Evolutionary conservation across 2,888 invertebrate species (phyloP).

Genomic region (Tachystola acroxantha): DNA sequence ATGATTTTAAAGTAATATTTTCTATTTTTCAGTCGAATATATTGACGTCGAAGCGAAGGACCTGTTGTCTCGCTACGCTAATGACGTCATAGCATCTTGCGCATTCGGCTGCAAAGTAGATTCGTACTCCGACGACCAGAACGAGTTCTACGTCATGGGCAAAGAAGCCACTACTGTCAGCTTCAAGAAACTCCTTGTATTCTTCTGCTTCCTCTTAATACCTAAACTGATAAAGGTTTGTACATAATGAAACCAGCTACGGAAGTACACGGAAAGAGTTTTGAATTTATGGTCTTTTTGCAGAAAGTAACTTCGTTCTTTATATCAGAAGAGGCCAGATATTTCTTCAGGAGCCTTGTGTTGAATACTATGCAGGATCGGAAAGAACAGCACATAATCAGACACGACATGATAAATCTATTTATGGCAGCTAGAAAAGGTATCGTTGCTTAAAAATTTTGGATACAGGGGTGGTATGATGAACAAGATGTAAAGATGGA

Average conservation of each 20-base stretch:
- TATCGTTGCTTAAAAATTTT: conserved; percentile 8
- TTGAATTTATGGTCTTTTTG: too few species aligned
- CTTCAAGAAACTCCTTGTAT: conserved; percentile 18
- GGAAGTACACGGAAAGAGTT: too few species aligned
- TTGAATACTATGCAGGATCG: conserved; percentile 51
- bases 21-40: conserved; percentile 5
- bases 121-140: conserved; percentile 64
- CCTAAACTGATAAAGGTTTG: conserved; percentile 22
- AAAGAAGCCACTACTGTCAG: conserved; percentile 44
- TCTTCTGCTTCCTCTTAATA: conserved; percentile 16
- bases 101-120: conserved; percentile 72
- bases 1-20: too few species aligned
- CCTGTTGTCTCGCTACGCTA: conserved; percentile 51
- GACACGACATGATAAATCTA: conserved; percentile 75
- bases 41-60: conserved; percentile 55
- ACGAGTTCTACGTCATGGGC: conserved; percentile 73
- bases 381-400: conserved; percentile 42
- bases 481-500: too few species aligned
- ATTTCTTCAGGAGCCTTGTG: conserved; percentile 51
- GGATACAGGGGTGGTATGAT: too few species aligned
- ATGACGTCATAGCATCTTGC: conserved; percentile 71
- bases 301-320: too few species aligned
- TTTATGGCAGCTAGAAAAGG: conserved; percentile 74
- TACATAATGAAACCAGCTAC: too few species aligned
- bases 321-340: conserved; percentile 18